Evolutionary conservation across 2,888 invertebrate genomes (phyloP).

Genomic region (Brenthis hecate): DNA sequence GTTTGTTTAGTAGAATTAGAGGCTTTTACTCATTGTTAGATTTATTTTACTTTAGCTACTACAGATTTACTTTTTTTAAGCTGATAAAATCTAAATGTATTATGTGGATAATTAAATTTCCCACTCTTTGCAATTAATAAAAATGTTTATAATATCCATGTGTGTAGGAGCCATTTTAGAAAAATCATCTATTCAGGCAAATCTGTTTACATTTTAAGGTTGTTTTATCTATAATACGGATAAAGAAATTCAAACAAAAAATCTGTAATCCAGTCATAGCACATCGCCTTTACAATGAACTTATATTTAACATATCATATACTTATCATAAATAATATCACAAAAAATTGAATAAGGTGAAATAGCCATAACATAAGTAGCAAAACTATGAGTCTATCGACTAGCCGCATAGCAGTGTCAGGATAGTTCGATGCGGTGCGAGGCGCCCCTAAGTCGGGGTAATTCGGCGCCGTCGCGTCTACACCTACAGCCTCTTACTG

Average conservation of each 20-base stretch:
- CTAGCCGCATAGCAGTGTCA: constrained; percentile 24
- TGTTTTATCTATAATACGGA: too few relatives aligned
- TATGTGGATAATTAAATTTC: too few relatives aligned
- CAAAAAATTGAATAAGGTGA: not conserved
- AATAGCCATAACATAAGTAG: constrained; percentile 12
- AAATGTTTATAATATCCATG: too few relatives aligned
- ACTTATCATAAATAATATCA: constrained; percentile 8
- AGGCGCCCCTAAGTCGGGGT: constrained; percentile 62
- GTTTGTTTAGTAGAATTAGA: constrained; percentile 17
- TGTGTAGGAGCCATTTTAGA: too few relatives aligned
- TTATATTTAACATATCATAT: not conserved
- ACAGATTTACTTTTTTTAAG: not conserved
- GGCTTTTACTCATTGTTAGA: not conserved
- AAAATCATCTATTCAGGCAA: too few relatives aligned
- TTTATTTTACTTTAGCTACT: not conserved
- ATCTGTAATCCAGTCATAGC: too few relatives aligned
- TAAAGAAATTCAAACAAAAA: too few relatives aligned
- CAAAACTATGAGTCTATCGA: constrained; percentile 9
- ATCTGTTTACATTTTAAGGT: too few relatives aligned
- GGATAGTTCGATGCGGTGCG: constrained; percentile 27
- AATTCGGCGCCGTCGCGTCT: constrained; percentile 77
- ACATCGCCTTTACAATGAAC: too few relatives aligned
- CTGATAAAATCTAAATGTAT: too few relatives aligned
- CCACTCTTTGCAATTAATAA: too few relatives aligned
- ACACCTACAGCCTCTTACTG: constrained; percentile 60